Percentiles rank a stretch among this genome's conserved stretches.
Evolutionary conservation across 2,888 invertebrate species (phyloP).

Genomic region (Stenotaenia linearis): DNA sequence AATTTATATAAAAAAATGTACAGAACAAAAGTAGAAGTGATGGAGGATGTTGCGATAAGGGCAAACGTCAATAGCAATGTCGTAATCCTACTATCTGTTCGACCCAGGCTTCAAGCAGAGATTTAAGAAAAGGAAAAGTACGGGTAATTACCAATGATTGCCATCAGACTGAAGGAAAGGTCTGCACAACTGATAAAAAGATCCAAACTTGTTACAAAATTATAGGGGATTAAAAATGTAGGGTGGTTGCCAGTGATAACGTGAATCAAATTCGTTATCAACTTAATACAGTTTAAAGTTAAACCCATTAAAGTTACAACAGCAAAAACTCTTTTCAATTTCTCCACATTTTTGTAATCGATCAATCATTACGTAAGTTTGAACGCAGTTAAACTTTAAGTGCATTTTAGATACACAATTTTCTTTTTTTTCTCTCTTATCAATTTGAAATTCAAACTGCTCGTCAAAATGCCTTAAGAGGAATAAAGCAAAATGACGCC

Average conservation of each 20-base stretch:
- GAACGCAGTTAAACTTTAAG: too few relatives aligned
- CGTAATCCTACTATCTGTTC: slow-evolving; percentile 26
- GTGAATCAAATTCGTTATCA: not conserved
- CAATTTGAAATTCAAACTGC: too few relatives aligned
- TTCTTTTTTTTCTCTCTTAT: not conserved
- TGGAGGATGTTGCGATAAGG: slow-evolving; percentile 12
- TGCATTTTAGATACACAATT: not conserved
- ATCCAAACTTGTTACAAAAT: slow-evolving; percentile 1
- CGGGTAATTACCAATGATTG: slow-evolving; percentile 3
- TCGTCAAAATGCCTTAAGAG: too few relatives aligned
- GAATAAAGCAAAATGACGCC: too few relatives aligned
- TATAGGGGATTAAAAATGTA: slow-evolving; percentile 1
- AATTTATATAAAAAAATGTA: not conserved
- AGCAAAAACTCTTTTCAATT: not conserved
- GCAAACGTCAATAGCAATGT: slow-evolving; percentile 16
- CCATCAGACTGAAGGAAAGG: not conserved
- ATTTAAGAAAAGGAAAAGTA: slow-evolving; percentile 21
- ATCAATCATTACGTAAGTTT: not conserved
- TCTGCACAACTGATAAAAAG: not conserved
- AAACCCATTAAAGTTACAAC: too few relatives aligned
- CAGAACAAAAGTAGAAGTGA: not conserved
- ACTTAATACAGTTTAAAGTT: too few relatives aligned
- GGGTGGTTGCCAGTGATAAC: not conserved
- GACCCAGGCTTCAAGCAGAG: not conserved
- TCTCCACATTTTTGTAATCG: not conserved